Evolutionary conservation across 2,113 vertebrate species (phyloP).

Genomic region (Serilophus lunatus): DNA sequence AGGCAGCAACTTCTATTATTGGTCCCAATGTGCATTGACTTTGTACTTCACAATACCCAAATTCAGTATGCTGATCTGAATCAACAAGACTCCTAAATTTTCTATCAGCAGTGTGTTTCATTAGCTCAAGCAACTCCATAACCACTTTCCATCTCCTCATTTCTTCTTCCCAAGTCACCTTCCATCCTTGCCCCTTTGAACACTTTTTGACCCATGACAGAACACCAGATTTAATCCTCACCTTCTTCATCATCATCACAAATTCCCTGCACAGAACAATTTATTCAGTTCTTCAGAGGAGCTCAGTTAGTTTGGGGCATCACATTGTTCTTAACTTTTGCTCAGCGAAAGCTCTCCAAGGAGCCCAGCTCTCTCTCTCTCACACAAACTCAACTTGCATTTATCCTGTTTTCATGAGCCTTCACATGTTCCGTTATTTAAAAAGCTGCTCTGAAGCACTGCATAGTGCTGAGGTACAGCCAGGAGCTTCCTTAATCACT

Average conservation of each 20-base stretch:
- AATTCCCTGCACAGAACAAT: not conserved
- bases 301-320: not conserved
- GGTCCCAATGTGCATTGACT: constrained; percentile 20
- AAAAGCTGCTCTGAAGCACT: constrained; percentile 16
- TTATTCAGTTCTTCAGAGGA: not conserved
- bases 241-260: not conserved
- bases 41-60: not conserved
- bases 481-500: constrained; percentile 44
- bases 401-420: not conserved
- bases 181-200: not conserved
- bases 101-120: not conserved
- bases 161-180: not conserved
- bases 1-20: constrained; percentile 19
- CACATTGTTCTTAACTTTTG: not conserved
- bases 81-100: not conserved
- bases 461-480: constrained; percentile 4
- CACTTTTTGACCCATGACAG: not conserved
- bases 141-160: not conserved
- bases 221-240: constrained; percentile 1
- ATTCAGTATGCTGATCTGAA: not conserved
- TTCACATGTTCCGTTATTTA: not conserved
- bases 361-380: not conserved
- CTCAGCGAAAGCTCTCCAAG: not conserved
- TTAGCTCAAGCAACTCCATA: not conserved
- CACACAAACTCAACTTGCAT: not conserved